Conservation (phyloP, 2,797 vertebrate species). For the Champsocephalus gunnari region DNA sequence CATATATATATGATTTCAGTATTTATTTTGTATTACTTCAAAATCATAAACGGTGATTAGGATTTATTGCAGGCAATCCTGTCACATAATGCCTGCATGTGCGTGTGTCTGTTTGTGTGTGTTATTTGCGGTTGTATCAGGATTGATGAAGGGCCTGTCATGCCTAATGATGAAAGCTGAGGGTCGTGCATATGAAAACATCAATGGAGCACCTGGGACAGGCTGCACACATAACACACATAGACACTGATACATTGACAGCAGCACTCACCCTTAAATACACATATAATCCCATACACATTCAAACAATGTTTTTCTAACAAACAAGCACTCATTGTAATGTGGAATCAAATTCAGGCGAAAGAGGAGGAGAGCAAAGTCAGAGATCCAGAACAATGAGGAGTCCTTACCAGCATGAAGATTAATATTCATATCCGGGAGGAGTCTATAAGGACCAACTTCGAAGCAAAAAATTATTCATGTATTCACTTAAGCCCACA, state of each 20-base stretch:
- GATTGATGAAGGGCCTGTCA: conserved; percentile 61
- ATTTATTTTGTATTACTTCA: not conserved
- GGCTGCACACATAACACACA: conserved; percentile 32
- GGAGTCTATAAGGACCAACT: conserved; percentile 53
- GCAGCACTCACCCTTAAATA: conserved; percentile 1
- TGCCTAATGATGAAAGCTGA: conserved; percentile 73
- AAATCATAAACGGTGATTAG: conserved; percentile 24
- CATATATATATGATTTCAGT: not conserved
- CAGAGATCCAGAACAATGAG: conserved; percentile 58
- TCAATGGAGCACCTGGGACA: conserved; percentile 61
- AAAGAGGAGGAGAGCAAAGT: conserved; percentile 11
- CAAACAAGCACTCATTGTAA: not conserved
- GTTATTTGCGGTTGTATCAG: conserved; percentile 24
- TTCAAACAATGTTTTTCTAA: conserved; percentile 1
- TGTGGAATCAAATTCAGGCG: not conserved
- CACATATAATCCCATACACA: conserved; percentile 12
- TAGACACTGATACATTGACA: conserved; percentile 8
- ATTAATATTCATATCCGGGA: conserved; percentile 66
- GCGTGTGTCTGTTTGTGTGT: conserved; percentile 7
- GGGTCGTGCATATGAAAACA: conserved; percentile 70
- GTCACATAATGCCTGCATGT: conserved; percentile 3
- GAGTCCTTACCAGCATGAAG: conserved; percentile 20
- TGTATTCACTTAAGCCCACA: conserved; percentile 45
- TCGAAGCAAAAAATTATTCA: conserved; percentile 50
- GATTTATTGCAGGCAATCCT: conserved; percentile 13